Base-by-base conservation (phyloP, 2,113 vertebrate species). In the Origma solitaria region DNA sequence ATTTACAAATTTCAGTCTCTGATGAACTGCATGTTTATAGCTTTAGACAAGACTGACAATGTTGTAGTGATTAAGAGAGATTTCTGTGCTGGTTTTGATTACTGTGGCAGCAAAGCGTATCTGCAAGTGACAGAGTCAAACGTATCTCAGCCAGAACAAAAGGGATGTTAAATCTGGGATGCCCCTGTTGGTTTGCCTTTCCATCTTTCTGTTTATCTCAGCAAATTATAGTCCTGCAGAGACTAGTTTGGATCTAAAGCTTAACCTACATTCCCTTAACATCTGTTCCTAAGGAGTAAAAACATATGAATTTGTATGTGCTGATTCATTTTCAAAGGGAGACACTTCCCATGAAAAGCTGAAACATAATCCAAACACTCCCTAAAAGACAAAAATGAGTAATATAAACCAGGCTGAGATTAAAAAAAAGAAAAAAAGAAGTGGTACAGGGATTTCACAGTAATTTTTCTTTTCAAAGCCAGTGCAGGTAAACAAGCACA, bases 201-300 rank as follows among this genome's bases (percentile, higher is more conserved):
- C 77, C 62, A 90, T 69, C 80, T 88, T 92, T 92, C 85, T 86
- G 85, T 96, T 96, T 92, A 93, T 95, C 93, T 82, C 49, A 92
- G 85, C 66, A 89, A 95, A 95, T 95, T 92, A 90, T 71, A 65
- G 85, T 95, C 87, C 79, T 88, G 76, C 50, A 82, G 94, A 94
- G 94, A 95, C 91, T 53, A 71, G 73, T 91, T 78, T 97, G 82
- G 90, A 91, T 92, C 86, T 95, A 75, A 87, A 93, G 84, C 82
- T 95, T 95, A 97, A 91, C 82, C 77, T 92, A 75, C 38, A 35
- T 95, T 94, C 85, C 80, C 88, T 40, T 88, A 95, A 91, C 82
- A 91, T 96, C 94, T 96, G 94, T 70, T 95, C 79, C 91, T 92
- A 53, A 82, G 37, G 68, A 95, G 70, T 62, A 66, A 90, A 94